Percentiles rank a stretch among this genome's conserved stretches.
Evolutionary conservation across 2,888 invertebrate species (phyloP).

Genomic region (Philopedon plagiatum): DNA sequence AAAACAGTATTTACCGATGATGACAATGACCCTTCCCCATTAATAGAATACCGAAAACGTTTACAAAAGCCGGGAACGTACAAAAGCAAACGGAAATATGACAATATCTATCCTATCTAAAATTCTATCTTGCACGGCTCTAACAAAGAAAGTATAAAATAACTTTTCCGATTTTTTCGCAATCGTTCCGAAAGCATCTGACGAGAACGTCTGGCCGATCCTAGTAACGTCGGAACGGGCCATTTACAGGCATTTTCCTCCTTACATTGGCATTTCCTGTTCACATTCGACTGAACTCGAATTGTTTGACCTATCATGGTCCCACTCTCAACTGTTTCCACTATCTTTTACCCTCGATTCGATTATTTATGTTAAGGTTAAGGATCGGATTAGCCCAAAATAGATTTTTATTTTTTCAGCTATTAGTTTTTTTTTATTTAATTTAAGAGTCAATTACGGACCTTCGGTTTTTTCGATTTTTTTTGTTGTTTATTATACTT

Average conservation of each 20-base stretch:
- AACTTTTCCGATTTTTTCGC: conserved; percentile 56
- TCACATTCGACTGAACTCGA: conserved; percentile 68
- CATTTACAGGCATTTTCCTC: conserved; percentile 69
- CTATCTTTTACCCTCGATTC: conserved; percentile 50
- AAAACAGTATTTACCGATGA: background rate
- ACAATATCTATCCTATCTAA: conserved; percentile 49
- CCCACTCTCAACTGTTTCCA: conserved; percentile 55
- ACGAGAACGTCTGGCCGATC: conserved; percentile 58
- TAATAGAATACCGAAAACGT: conserved; percentile 18
- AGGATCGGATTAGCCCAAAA: conserved; percentile 36
- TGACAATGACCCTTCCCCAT: conserved; percentile 17
- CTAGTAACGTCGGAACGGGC: conserved; percentile 64
- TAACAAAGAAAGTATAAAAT: conserved; percentile 55
- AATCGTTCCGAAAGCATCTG: conserved; percentile 53
- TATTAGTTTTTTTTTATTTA: too few relatives aligned
- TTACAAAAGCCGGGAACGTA: conserved; percentile 27
- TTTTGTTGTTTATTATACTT: too few relatives aligned
- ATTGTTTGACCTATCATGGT: conserved; percentile 69
- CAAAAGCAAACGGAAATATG: conserved; percentile 47
- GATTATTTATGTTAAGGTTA: conserved; percentile 48
- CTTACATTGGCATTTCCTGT: conserved; percentile 69
- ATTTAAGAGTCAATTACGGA: too few relatives aligned
- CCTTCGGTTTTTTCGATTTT: too few relatives aligned
- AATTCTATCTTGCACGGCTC: conserved; percentile 40
- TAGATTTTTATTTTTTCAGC: background rate